Evolutionary conservation across 2,113 vertebrate species (phyloP).

Genomic region (Plecturocebus donacophilus): DNA sequence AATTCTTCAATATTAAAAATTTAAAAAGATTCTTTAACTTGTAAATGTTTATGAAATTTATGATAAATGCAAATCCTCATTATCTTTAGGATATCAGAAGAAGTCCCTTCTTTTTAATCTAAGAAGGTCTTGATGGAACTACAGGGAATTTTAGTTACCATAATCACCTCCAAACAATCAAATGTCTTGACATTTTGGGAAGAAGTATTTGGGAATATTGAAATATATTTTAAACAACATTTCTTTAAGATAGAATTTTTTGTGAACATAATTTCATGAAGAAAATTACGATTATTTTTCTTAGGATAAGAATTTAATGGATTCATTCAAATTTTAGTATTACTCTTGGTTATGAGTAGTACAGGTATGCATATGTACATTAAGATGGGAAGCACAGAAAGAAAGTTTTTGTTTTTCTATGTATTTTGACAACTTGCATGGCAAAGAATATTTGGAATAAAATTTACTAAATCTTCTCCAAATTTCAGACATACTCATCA

Average conservation of each 20-base stretch:
- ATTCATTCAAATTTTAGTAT: neutral
- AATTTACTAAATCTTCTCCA: neutral
- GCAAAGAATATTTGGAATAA: neutral
- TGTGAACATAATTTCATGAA: neutral
- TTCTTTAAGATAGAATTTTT: neutral
- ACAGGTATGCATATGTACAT: neutral
- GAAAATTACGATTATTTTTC: no score
- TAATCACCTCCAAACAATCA: neutral
- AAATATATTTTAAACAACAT: neutral
- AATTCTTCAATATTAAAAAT: neutral
- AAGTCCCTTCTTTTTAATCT: neutral
- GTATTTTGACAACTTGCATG: neutral
- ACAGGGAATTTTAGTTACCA: neutral
- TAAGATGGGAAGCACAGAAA: neutral
- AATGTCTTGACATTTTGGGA: neutral
- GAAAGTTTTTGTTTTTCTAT: neutral
- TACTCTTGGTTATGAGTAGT: neutral
- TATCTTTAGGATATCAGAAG: neutral
- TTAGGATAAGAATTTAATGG: no score
- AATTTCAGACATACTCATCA: neutral
- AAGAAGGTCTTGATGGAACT: neutral
- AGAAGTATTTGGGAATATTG: neutral
- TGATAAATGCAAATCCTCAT: neutral
- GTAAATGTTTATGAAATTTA: neutral
- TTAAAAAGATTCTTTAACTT: neutral